phyloP scores from a whole-genome alignment of 2,888 invertebrate genomes.

The Crocallis elinguaria region DNA sequence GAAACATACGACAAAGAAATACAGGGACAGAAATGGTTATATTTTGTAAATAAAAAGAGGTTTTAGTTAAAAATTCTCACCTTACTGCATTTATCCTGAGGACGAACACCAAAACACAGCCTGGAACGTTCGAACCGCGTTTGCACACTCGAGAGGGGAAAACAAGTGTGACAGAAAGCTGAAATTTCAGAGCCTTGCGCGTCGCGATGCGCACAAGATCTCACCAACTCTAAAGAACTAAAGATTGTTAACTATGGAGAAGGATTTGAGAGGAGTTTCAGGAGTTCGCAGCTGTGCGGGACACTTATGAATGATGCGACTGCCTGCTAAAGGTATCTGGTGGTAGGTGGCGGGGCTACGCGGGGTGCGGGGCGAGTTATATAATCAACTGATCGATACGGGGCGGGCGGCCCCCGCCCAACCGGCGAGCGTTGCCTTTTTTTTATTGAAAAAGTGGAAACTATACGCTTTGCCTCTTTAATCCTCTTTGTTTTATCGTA shows the following conservation, averaged over 20 bases:
- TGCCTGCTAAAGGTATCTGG: conserved; percentile 39
- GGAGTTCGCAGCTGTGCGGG: conserved; percentile 51
- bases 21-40: too few species aligned
- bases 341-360: conserved; percentile 40
- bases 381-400: conserved; percentile 75
- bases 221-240: conserved; percentile 38
- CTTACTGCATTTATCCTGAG: conserved; percentile 73
- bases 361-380: conserved; percentile 62
- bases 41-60: too few species aligned
- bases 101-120: conserved; percentile 63
- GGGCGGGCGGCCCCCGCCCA: conserved; percentile 55
- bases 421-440: conserved; percentile 43
- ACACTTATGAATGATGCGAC: conserved; percentile 65
- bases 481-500: conserved; percentile 48
- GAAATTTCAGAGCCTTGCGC: conserved; percentile 51
- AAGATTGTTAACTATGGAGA: conserved; percentile 23
- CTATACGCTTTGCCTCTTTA: conserved; percentile 37
- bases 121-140: conserved; percentile 43
- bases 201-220: conserved; percentile 55
- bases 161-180: conserved; percentile 71
- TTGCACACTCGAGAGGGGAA: conserved; percentile 45
- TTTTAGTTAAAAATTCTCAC: conserved; percentile 54
- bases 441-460: conserved; percentile 44
- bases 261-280: conserved; percentile 10
- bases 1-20: too few species aligned